Percentiles rank a stretch among this genome's conserved stretches.
phyloP scores from a whole-genome alignment of 2,113 vertebrate genomes.

The Ondatra zibethicus region DNA sequence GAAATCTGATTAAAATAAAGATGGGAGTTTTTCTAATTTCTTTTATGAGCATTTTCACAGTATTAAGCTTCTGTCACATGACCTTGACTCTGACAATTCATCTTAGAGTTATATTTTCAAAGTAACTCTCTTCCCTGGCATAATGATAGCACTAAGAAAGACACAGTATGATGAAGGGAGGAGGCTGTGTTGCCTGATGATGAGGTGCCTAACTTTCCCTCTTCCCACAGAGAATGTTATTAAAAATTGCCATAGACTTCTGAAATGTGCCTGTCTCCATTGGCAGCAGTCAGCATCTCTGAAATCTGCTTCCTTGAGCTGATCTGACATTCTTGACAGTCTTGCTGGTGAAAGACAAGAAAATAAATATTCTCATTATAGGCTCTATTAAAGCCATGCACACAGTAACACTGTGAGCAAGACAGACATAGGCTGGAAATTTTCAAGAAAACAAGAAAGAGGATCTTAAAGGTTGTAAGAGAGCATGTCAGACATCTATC shows the following conservation, averaged over 20 bases:
- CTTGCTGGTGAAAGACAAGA: conserved; percentile 19
- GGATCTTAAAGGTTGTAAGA: not conserved
- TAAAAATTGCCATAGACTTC: not conserved
- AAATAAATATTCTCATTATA: conserved; percentile 67
- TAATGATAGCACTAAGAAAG: not conserved
- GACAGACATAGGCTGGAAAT: not conserved
- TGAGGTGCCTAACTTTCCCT: not conserved
- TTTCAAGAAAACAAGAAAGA: not conserved
- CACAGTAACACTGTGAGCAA: not conserved
- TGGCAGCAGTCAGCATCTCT: conserved; percentile 60
- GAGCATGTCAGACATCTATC: conserved; percentile 4
- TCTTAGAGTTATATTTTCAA: not conserved
- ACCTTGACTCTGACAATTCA: not conserved
- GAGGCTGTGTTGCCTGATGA: not conserved
- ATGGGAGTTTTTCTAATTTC: not conserved
- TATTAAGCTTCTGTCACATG: not conserved
- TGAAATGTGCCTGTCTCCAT: conserved; percentile 39
- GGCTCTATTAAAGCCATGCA: conserved; percentile 7
- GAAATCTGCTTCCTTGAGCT: conserved; percentile 54
- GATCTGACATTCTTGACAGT: conserved; percentile 43
- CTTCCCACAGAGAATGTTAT: conserved; percentile 44
- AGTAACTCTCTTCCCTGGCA: not conserved
- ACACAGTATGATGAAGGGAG: not conserved
- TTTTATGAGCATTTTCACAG: not conserved
- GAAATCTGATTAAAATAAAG: conserved; percentile 21